Percentiles rank a stretch among this genome's conserved stretches.
Conservation (phyloP, 1,140 invertebrate genomes). For the Tetranychus cinnabarinus region DNA sequence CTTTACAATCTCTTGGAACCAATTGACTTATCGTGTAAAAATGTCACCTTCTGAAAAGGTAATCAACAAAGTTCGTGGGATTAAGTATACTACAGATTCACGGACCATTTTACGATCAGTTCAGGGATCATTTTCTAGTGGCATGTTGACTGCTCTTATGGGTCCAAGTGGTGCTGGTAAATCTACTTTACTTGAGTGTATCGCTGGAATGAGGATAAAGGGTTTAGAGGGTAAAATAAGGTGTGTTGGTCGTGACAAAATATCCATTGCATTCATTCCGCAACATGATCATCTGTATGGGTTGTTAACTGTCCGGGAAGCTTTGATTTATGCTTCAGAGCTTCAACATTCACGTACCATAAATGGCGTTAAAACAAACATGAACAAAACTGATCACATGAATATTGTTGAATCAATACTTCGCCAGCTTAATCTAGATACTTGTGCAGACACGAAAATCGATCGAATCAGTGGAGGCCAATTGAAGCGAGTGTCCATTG, state of each 20-base stretch:
- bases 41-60: too few species aligned
- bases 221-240: slow-evolving; percentile 2
- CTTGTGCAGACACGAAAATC: neutral
- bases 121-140: slow-evolving; percentile 13
- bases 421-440: neutral
- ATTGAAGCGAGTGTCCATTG: slow-evolving; percentile 6
- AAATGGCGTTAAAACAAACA: neutral
- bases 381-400: neutral
- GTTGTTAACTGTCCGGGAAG: slow-evolving; percentile 62
- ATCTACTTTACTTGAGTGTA: slow-evolving; percentile 23
- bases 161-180: slow-evolving; percentile 36
- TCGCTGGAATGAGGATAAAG: slow-evolving; percentile 9
- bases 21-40: too few species aligned
- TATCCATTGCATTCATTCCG: slow-evolving; percentile 4
- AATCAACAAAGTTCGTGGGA: too few species aligned
- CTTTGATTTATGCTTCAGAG: slow-evolving; percentile 72
- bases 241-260: neutral
- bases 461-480: neutral
- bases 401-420: neutral
- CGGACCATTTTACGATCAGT: neutral
- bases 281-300: slow-evolving; percentile 74
- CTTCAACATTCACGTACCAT: slow-evolving; percentile 31
- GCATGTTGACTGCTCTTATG: slow-evolving; percentile 27
- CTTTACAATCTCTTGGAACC: too few species aligned
- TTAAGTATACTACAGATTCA: neutral